A percentile compares a stretch with the other conserved stretches of the same genome.
Conservation (phyloP, 2,888 invertebrate genomes). For the Zele albiditarsus region DNA sequence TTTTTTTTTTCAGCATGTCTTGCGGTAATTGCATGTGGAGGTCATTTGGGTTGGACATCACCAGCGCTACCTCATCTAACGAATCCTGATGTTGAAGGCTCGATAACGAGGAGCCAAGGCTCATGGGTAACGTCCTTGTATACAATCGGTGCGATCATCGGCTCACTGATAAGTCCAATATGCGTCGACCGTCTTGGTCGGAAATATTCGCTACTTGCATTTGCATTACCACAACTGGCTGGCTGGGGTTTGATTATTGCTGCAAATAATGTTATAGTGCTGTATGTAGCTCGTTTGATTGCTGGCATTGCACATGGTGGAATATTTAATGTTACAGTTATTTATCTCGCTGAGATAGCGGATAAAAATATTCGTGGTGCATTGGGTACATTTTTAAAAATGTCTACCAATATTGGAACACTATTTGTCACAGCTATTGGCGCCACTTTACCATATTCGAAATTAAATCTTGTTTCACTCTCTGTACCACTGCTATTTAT, state of each 20-base stretch:
- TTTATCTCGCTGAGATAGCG: constrained; percentile 78
- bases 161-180: constrained; percentile 59
- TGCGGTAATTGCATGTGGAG: constrained; percentile 63
- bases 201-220: constrained; percentile 60
- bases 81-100: constrained; percentile 55
- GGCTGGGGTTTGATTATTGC: constrained; percentile 64
- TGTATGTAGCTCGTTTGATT: constrained; percentile 71
- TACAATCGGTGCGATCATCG: constrained; percentile 61
- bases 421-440: constrained; percentile 69
- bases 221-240: constrained; percentile 60
- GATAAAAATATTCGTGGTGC: constrained; percentile 76
- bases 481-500: constrained; percentile 76
- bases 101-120: constrained; percentile 60
- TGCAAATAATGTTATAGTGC: constrained; percentile 54
- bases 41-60: constrained; percentile 66
- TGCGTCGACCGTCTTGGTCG: constrained; percentile 63
- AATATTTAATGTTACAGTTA: constrained; percentile 74
- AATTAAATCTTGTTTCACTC: constrained; percentile 75
- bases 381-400: constrained; percentile 75
- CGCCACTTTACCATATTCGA: constrained; percentile 73
- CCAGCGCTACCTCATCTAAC: constrained; percentile 63
- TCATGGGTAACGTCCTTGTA: constrained; percentile 66
- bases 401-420: constrained; percentile 73
- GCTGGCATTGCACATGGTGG: constrained; percentile 73
- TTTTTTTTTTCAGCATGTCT: constrained; percentile 57